Base-by-base conservation (phyloP, 2,113 vertebrate genomes). In the Excalfactoria chinensis region DNA sequence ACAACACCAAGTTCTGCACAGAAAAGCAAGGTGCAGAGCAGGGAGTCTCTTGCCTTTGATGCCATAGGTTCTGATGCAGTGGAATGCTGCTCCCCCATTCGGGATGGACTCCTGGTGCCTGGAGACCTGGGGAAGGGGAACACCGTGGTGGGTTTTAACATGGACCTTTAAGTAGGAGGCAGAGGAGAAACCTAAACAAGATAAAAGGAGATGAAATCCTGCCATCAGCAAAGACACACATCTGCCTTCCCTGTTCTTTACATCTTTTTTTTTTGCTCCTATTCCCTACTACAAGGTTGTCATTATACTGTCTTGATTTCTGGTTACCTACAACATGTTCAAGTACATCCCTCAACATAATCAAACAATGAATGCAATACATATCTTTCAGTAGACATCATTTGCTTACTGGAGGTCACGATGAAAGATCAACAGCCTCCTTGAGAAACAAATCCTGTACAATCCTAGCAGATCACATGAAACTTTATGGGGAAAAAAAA, bases 101-200 rank as follows among this genome's bases (percentile, higher is more conserved):
- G 98, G 98, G 98, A 99, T 99, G 97, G 98, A 98, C 96, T 99
- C 99, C 98, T 98, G 98, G 97, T 98, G 98, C 97, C 99, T 99
- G 97, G 98, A 98, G 98, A 99, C 99, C 98, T 98, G 98, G 98
- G 99, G 98, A 98, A 99, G 98, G 98, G 98, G 98, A 98, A 99
- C 98, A 98, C 99, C 98, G 97, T 99, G 99, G 98, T 99, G 99
- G 97, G 98, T 99, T 99, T 99, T 99, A 98, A 99, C 98, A 98
- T 99, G 99, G 98, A 99, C 99, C 98, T 99, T 99, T 99, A 99
- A 99, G 98, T 99, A 99, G 98, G 99, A 99, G 96, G 99, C 99
- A 98, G 99, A 99, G 98, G 99, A 99, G 98, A 99, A 99, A 99
- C 99, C 99, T 99, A 99, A 98, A 98, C 98, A 98, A 98, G 98